Evolutionary conservation across 64 coral and sea anemone genomes (phyloP), one percentile per base, ranked within the genome.

Genomic region (Pachyseris speciosa): DNA sequence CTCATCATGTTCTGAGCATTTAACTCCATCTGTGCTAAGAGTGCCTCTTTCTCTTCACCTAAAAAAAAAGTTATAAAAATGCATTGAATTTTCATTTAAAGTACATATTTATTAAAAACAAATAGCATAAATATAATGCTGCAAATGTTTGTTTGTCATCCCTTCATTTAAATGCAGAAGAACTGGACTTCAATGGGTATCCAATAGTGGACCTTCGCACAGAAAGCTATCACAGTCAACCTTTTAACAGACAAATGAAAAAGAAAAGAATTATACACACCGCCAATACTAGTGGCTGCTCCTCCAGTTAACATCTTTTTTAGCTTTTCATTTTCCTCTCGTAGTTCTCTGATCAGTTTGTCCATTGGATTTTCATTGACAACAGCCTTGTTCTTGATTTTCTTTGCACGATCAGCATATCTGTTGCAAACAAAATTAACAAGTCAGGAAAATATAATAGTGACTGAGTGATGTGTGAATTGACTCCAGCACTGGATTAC

Each of bases 371-470:
- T 99, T 64, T 99, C 97, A 84, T 99, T 99, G 9, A 99, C 97
- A 3, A 99, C 97, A n/a, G 97, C 97, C 70, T 99, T 99, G 69
- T 99, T 99, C 47, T 99, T 99, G 94, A 99, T 99, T 48, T 99
- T 99, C 80, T 99, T 99, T 57, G 97, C 97, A 69, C 97, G 94
- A 87, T 99, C 97, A 86, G 97, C 97, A 93, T 99, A 99, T 59
- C 97, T 99, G n/a, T 57, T 37, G 48, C 44, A 50, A 37, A 32
- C 31, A 80, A 42, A 9, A 52, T 49, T 13, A 9, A 7, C 22
- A 15, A 85, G 60, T 16, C 12, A 15, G 7, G 25, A 40, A 45
- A 10, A 29, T 39, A 17, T 4, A 13, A 45, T 45, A 45, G 11
- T 45, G 4, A 45, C 11, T 45, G 4, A n/a, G 4, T 45, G 43